phyloP scores from a whole-genome alignment of 1,140 invertebrate species.

The Onthophagus taurus region DNA sequence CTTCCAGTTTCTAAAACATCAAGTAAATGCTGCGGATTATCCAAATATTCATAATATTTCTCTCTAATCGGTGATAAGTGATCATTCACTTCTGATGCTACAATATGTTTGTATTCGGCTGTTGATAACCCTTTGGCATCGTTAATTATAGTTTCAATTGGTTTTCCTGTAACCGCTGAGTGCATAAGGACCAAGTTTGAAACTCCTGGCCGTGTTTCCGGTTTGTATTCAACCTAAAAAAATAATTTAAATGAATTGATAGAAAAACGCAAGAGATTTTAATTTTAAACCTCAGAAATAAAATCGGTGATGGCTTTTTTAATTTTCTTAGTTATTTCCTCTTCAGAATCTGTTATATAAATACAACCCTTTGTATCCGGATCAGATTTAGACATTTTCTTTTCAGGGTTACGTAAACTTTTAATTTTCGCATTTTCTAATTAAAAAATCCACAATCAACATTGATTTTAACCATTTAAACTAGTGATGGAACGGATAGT shows the following conservation, averaged over 20 bases:
- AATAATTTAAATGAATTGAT: constrained; percentile 1
- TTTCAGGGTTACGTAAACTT: constrained; percentile 71
- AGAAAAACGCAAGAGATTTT: neutral
- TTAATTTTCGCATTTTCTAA: constrained; percentile 51
- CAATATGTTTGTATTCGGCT: constrained; percentile 64
- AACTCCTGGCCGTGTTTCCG: constrained; percentile 69
- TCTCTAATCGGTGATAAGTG: constrained; percentile 63
- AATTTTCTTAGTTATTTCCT: constrained; percentile 69
- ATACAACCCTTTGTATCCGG: constrained; percentile 67
- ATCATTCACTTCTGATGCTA: constrained; percentile 66
- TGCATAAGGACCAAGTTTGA: constrained; percentile 84
- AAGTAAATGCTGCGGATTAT: constrained; percentile 54
- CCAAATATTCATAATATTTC: constrained; percentile 48
- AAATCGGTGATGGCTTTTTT: constrained; percentile 91
- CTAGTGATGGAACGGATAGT: no score
- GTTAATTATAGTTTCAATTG: constrained; percentile 60
- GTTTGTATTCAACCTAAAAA: constrained; percentile 65
- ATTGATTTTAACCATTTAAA: no score
- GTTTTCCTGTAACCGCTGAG: constrained; percentile 58
- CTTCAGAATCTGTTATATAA: constrained; percentile 69
- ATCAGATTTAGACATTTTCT: constrained; percentile 99
- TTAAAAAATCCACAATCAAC: no score
- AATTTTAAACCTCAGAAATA: constrained; percentile 51
- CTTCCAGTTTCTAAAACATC: constrained; percentile 60
- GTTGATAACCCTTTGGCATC: constrained; percentile 63